Base-by-base conservation (phyloP, 1,140 invertebrate genomes). In the Drosophila busckii region DNA sequence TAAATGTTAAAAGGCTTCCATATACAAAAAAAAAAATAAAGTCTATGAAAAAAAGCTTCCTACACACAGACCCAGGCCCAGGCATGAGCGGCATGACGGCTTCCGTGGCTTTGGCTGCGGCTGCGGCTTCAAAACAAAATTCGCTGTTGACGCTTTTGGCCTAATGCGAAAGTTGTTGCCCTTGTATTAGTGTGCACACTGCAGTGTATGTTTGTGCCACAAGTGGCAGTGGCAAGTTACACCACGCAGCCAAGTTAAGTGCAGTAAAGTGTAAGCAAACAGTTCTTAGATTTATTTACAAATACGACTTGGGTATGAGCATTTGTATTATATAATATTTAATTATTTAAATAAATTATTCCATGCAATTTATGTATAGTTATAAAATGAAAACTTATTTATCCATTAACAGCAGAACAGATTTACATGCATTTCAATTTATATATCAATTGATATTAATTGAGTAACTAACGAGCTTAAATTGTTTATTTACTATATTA, bases 151-250 rank as follows among this genome's bases (percentile, higher is more conserved):
- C 29, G 53, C 31, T 25, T 8, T 56, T 78, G 71, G 71, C 67
- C 71, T 78, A 78, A 84, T 78, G 69, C 78, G 80, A 84, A 84
- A 84, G 78, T 84, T 84, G 78, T 84, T 84, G 78, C 78, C 78
- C 78, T 84, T 84, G 78, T 84, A 52, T 80, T 80, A 52, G 75
- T 82, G 75, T 64, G 37, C 48, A 31, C 48, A 25, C 35, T 17
- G 25, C 20, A 20, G 20, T 50, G 40, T 44, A 44, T 78, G 63
- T 56, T 68, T 46, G 54, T 73, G 73, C 75, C 64, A 73, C 73
- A 80, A 82, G 64, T 75, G 52, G 69, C 69, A 80, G 37, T 64
- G 54, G 52, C 69, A 80, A 73, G 44, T 15, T 19, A 60, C 63
- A 82, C 64, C 49, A 15, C 7, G 9, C 53, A 41, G 54, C 40